phyloP scores from a whole-genome alignment of 2,797 vertebrate genomes.

The Euthynnus affinis region DNA sequence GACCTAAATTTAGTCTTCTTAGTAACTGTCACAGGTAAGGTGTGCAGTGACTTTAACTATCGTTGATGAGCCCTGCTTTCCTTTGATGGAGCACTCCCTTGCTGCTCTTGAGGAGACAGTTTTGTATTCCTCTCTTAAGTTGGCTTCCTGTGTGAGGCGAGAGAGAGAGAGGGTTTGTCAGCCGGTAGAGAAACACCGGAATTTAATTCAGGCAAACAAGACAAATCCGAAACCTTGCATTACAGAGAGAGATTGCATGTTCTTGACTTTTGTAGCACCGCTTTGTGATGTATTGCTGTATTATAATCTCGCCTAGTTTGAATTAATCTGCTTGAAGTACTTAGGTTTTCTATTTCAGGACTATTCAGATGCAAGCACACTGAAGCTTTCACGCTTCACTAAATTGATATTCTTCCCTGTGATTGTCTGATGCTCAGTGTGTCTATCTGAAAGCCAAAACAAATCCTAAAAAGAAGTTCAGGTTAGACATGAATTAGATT shows the following conservation, averaged over 20 bases:
- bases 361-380: neutral
- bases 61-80: conserved; percentile 41
- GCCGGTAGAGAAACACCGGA: conserved; percentile 20
- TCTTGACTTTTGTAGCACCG: conserved; percentile 7
- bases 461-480: conserved; percentile 15
- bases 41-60: conserved; percentile 36
- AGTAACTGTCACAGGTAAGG: conserved; percentile 25
- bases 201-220: conserved; percentile 39
- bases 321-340: conserved; percentile 19
- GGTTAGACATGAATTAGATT: conserved; percentile 15
- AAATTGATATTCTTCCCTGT: conserved; percentile 22
- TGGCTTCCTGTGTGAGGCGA: conserved; percentile 16
- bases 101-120: conserved; percentile 45
- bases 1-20: conserved; percentile 56
- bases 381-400: conserved; percentile 18
- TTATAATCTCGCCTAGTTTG: conserved; percentile 10
- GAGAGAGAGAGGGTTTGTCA: conserved; percentile 26
- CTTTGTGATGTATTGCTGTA: conserved; percentile 22
- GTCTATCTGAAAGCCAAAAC: conserved; percentile 2
- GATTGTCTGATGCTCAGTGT: neutral
- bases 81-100: conserved; percentile 48
- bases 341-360: conserved; percentile 18
- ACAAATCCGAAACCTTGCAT: conserved; percentile 16
- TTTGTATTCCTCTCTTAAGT: conserved; percentile 44
- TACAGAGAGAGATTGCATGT: neutral